These are phyloP conservation scores for Latheticus oryzae DNA, from an alignment of 2,888 invertebrate species.

Conservation along the genomic window DNA sequence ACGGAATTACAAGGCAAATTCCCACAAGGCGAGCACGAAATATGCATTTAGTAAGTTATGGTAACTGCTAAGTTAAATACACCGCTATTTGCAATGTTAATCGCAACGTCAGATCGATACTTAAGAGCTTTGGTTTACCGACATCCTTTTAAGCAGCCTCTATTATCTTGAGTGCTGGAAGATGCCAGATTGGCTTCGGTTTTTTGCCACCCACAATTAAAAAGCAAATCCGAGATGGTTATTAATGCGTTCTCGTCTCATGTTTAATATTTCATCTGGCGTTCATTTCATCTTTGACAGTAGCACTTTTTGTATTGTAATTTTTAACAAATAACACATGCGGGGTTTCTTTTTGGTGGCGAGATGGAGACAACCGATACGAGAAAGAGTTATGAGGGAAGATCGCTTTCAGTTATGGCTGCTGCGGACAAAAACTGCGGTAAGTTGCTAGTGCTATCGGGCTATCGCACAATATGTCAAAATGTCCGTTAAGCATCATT, in stretches of 20 bases:
- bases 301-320: conserved; percentile 36
- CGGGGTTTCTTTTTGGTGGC: conserved; percentile 45
- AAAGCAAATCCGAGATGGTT: conserved; percentile 6
- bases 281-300: conserved; percentile 50
- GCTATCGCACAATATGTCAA: conserved; percentile 51
- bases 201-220: conserved; percentile 15
- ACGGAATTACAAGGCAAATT: conserved; percentile 41
- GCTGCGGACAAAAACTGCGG: conserved; percentile 44
- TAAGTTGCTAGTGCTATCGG: conserved; percentile 35
- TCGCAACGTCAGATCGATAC: conserved; percentile 40
- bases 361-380: conserved; percentile 49
- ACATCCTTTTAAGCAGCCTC: conserved; percentile 23
- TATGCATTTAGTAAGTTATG: conserved; percentile 43
- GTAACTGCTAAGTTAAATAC: conserved; percentile 50
- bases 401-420: conserved; percentile 35
- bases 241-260: conserved; percentile 5
- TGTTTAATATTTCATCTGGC: conserved; percentile 30
- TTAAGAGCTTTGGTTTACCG: conserved; percentile 40
- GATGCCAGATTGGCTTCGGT: conserved; percentile 1
- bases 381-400: conserved; percentile 47
- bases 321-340: conserved; percentile 47
- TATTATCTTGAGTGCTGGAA: conserved; percentile 34
- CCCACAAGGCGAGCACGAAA: conserved; percentile 38
- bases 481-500: conserved; percentile 52
- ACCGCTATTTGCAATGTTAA: conserved; percentile 48